These are phyloP conservation scores for Setipinna tenuifilis DNA, from an alignment of 2,797 vertebrate species.

Conservation along the genomic window DNA sequence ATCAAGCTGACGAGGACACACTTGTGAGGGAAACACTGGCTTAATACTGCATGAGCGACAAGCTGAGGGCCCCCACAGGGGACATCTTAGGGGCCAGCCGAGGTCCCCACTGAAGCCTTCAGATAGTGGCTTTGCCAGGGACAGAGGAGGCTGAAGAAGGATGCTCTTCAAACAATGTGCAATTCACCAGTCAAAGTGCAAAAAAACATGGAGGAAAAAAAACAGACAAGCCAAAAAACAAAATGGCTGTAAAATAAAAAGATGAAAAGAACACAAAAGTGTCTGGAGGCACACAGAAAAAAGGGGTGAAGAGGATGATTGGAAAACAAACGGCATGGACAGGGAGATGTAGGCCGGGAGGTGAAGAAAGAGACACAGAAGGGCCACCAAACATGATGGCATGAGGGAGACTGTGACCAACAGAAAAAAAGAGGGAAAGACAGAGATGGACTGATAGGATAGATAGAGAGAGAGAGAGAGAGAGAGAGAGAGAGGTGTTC, in stretches of 20 bases:
- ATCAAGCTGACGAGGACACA: neutral
- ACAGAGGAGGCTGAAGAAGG: neutral
- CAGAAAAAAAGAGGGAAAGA: neutral
- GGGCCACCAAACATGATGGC: too few relatives aligned
- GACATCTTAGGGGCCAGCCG: neutral
- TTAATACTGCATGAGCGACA: constrained; percentile 3
- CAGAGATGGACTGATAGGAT: too few relatives aligned
- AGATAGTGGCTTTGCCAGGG: neutral
- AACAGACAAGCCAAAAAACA: constrained; percentile 1
- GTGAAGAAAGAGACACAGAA: neutral
- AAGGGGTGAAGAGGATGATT: neutral
- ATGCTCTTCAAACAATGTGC: neutral
- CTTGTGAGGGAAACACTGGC: neutral
- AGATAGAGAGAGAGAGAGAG: neutral
- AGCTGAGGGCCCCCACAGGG: neutral
- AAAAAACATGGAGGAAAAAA: neutral
- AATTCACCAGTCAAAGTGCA: neutral
- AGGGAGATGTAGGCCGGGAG: neutral
- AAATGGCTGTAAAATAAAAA: neutral
- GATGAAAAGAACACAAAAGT: neutral
- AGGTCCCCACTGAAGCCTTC: too few relatives aligned
- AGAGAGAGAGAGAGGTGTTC: neutral
- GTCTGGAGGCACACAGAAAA: neutral
- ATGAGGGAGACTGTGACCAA: neutral
- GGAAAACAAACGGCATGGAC: neutral